Evolutionary conservation across 2,888 invertebrate species (phyloP), one percentile per base, ranked within the genome.

Genomic region (Odontomyia ornata): DNA sequence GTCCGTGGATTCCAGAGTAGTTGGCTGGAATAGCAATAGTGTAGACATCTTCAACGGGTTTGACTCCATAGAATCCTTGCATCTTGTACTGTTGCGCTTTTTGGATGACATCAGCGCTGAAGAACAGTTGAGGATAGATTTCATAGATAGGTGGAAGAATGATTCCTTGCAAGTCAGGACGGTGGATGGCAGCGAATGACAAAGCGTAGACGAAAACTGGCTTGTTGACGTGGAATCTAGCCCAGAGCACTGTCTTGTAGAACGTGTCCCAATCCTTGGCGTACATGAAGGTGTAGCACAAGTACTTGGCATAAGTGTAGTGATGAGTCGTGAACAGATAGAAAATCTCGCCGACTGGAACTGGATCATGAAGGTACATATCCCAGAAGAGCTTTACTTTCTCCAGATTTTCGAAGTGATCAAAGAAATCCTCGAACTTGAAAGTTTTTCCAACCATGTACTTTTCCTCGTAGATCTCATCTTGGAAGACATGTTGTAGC

Each of bases 201-300:
- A 91, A 87, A 3, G 90, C 88, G 82, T 92, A 92, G 3, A 89
- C 83, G 86, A 91, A 93, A 83, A 90, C 87, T 71, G 89, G 89
- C 80, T 90, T 90, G 84, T 93, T 92, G 28, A 91, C 83, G 81
- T 89, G 84, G 76, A 90, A 87, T 67, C 93, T 91, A 13, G 92
- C 89, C 89, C 91, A 93, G 71, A 90, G 89, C 64, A 92, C 92
- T 1, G 91, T 91, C 81, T 91, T 90, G 84, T 91, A 89, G 88
- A 94, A 93, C 23, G 91, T 91, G n/a, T 91, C 89, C 85, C 90
- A 93, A 83, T 93, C 91, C 85, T 92, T 92, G 80, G 93, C 92
- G 78, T 90, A 91, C 85, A 89, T 89, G 79, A 95, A 88, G 21
- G 92, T 85, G 81, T 91, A 89, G 84, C 91, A 91, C 25, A 94